These are phyloP conservation scores for Lochmaea capreae DNA, from an alignment of 2,888 invertebrate species.

Conservation along the genomic window DNA sequence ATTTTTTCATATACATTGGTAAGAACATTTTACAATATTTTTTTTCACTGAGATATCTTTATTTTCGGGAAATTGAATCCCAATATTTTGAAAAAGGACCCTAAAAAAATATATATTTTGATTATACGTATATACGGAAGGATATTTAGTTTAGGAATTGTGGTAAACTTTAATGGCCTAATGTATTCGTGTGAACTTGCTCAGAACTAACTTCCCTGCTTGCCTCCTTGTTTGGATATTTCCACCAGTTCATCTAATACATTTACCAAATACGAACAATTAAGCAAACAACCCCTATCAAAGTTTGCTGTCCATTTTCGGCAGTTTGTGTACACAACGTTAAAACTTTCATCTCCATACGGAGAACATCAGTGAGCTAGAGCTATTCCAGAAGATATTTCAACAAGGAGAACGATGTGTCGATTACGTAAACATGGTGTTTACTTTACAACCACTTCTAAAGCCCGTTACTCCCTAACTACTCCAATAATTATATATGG, in stretches of 20 bases:
- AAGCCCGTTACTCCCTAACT: neutral
- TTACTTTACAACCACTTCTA: neutral
- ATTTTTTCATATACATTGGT: conserved; percentile 70
- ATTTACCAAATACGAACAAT: neutral
- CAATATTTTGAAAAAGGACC: no score
- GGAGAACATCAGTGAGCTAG: neutral
- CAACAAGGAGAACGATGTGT: neutral
- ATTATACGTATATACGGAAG: no score
- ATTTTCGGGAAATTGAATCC: no score
- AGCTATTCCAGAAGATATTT: neutral
- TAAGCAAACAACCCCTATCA: neutral
- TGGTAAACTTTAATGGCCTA: neutral
- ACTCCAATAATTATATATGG: no score
- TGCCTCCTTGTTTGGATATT: neutral
- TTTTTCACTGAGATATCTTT: neutral
- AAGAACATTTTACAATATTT: conserved; percentile 50
- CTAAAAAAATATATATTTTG: no score
- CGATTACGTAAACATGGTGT: neutral
- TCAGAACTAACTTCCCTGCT: neutral
- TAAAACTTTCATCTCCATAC: neutral
- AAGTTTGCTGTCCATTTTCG: conserved; percentile 5
- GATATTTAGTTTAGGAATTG: no score
- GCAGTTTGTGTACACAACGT: conserved; percentile 4
- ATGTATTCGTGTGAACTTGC: neutral
- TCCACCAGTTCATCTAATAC: neutral